These are phyloP conservation scores for Diloba caeruleocephala DNA, from an alignment of 2,888 invertebrate species.

Conservation along the genomic window DNA sequence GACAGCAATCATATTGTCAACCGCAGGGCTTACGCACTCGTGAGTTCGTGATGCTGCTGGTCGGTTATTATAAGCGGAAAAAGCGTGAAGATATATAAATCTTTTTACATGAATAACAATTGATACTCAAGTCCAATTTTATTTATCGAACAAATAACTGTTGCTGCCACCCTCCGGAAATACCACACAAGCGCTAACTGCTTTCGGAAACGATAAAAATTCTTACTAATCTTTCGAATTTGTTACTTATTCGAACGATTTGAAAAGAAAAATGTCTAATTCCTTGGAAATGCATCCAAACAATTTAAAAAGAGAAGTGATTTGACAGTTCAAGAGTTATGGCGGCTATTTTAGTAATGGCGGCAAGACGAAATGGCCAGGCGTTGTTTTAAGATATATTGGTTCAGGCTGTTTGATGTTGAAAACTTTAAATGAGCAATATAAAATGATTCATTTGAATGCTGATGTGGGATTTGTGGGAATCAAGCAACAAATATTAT, in stretches of 20 bases:
- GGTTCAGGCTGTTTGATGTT: constrained; percentile 35
- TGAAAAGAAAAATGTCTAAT: constrained; percentile 54
- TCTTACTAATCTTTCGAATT: constrained; percentile 65
- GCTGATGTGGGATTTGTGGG: constrained; percentile 11
- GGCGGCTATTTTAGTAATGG: constrained; percentile 52
- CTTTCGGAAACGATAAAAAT: constrained; percentile 77
- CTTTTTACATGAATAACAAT: constrained; percentile 45
- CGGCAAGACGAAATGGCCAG: constrained; percentile 39
- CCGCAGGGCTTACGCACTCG: too few species aligned
- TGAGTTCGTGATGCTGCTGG: not conserved
- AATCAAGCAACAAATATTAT: constrained; percentile 7
- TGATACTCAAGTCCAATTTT: constrained; percentile 47
- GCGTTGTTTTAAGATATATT: constrained; percentile 22
- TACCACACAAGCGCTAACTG: constrained; percentile 60
- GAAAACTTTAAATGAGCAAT: constrained; percentile 35
- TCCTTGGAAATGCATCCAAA: constrained; percentile 28
- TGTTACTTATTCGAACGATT: constrained; percentile 58
- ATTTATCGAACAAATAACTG: constrained; percentile 40
- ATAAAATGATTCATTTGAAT: constrained; percentile 32
- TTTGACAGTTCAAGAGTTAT: constrained; percentile 54
- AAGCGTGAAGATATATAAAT: constrained; percentile 43
- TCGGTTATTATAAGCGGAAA: constrained; percentile 30
- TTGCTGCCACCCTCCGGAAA: constrained; percentile 60
- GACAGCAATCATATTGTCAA: too few species aligned
- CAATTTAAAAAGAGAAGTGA: constrained; percentile 38